A percentile compares a stretch with the other conserved stretches of the same genome.
Conservation (phyloP, 2,113 vertebrate species). For the Spilogale gracilis region DNA sequence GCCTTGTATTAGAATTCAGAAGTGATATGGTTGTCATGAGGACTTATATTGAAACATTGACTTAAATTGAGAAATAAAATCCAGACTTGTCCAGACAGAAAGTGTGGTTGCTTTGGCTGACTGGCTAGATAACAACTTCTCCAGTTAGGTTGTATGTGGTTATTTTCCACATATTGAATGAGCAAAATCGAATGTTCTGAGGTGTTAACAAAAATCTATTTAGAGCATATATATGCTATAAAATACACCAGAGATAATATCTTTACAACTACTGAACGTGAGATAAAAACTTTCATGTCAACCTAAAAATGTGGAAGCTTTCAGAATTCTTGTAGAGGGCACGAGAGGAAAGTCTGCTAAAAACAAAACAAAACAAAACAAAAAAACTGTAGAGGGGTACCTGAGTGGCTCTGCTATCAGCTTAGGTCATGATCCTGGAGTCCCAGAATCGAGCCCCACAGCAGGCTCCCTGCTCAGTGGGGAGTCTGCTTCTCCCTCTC, state of each 20-base stretch:
- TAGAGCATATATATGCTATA: background rate
- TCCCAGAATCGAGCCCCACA: no score
- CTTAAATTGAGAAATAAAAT: slow-evolving; percentile 44
- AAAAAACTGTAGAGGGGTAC: background rate
- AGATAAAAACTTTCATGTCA: background rate
- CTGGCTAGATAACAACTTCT: background rate
- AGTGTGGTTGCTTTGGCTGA: background rate
- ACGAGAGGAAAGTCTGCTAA: background rate
- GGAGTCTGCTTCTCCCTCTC: no score
- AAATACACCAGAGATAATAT: background rate
- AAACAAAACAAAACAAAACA: background rate
- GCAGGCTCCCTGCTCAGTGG: no score
- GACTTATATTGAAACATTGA: slow-evolving; percentile 34
- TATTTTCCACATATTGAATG: background rate
- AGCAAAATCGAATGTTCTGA: background rate
- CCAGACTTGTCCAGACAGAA: slow-evolving; percentile 21
- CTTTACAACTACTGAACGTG: background rate
- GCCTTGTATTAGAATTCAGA: slow-evolving; percentile 7
- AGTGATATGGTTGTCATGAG: background rate
- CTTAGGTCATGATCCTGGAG: no score
- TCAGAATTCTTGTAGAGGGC: background rate
- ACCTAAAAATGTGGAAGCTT: background rate
- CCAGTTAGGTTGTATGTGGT: background rate
- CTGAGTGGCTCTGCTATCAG: background rate
- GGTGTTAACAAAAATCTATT: slow-evolving; percentile 35